A percentile compares a stretch with the other conserved stretches of the same genome.
Evolutionary conservation across 2,888 invertebrate genomes (phyloP).

Genomic region (Hartigia nigra): DNA sequence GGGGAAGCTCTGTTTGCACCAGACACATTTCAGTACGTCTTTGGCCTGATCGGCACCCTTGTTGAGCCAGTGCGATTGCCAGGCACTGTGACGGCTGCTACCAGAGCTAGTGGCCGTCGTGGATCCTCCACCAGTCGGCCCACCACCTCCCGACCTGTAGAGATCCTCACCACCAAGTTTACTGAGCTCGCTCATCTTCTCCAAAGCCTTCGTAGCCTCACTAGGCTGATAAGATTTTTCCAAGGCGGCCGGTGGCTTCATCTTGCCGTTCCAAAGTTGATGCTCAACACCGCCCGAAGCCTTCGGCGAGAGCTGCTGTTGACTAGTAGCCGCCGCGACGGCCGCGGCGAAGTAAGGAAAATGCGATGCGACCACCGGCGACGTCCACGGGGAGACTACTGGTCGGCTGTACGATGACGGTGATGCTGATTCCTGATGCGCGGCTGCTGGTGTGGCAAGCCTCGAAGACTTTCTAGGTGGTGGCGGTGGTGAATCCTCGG

Average conservation of each 20-base stretch:
- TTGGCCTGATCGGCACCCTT: slow-evolving; percentile 95
- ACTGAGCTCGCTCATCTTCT: slow-evolving; percentile 92
- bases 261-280: slow-evolving; percentile 81
- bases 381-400: slow-evolving; percentile 81
- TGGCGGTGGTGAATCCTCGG: slow-evolving; percentile 74
- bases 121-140: slow-evolving; percentile 53
- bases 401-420: slow-evolving; percentile 74
- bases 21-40: slow-evolving; percentile 96
- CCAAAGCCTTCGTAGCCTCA: slow-evolving; percentile 88
- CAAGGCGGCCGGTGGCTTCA: slow-evolving; percentile 74
- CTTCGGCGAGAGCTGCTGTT: slow-evolving; percentile 75
- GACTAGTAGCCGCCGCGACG: slow-evolving; percentile 74
- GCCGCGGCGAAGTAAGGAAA: slow-evolving; percentile 85
- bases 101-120: slow-evolving; percentile 56
- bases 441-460: slow-evolving; percentile 44
- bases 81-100: slow-evolving; percentile 84
- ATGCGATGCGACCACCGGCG: slow-evolving; percentile 79
- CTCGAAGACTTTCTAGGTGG: slow-evolving; percentile 74
- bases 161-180: slow-evolving; percentile 84
- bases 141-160: slow-evolving; percentile 73
- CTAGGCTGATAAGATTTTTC: slow-evolving; percentile 70
- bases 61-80: slow-evolving; percentile 98
- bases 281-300: slow-evolving; percentile 66
- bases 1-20: slow-evolving; percentile 97
- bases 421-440: slow-evolving; percentile 51